phyloP scores from a whole-genome alignment of 2,888 invertebrate genomes.

The Macrophya annulata region DNA sequence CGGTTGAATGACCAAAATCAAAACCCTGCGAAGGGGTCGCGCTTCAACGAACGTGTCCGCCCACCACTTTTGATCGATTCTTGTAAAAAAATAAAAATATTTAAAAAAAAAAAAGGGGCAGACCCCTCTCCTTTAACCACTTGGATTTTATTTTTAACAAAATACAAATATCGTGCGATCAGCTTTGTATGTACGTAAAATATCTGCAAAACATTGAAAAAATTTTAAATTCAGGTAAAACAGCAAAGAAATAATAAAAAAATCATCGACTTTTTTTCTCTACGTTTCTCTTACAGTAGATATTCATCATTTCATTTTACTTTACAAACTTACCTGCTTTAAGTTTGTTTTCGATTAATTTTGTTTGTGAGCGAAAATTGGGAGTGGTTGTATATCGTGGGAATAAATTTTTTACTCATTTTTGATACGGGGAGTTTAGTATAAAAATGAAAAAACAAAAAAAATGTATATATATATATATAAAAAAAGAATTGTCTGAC shows the following conservation, averaged over 20 bases:
- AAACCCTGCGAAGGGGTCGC: slow-evolving; percentile 8
- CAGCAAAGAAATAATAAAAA: background rate
- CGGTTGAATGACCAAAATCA: slow-evolving; percentile 34
- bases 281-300: background rate
- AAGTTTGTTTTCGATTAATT: background rate
- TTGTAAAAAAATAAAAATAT: background rate
- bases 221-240: background rate
- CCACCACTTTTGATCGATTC: background rate
- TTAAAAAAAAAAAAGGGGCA: no score
- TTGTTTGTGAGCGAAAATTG: background rate
- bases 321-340: no score
- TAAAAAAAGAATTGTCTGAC: background rate
- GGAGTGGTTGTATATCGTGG: background rate
- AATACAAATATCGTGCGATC: background rate
- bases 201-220: background rate
- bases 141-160: background rate
- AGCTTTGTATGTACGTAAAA: no score
- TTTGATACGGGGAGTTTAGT: background rate
- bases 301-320: background rate
- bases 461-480: background rate
- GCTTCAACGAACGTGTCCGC: background rate
- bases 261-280: background rate
- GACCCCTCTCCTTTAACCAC: background rate
- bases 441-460: background rate
- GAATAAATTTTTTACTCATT: background rate